A percentile compares a stretch with the other conserved stretches of the same genome.
phyloP scores from a whole-genome alignment of 2,888 invertebrate genomes.

The Apotomis turbidana region DNA sequence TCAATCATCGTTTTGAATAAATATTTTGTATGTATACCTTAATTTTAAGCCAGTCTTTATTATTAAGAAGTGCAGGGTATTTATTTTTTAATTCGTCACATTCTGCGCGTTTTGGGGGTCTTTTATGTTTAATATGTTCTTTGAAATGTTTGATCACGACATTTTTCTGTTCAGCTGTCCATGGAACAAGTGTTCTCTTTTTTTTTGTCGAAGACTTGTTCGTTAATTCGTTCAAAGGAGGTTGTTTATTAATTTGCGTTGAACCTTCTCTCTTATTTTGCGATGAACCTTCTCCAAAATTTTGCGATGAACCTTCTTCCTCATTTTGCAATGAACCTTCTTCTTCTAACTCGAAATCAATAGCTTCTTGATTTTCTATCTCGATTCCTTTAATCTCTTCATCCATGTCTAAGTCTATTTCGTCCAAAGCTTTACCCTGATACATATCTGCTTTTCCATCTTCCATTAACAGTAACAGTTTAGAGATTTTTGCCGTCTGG shows the following conservation, averaged over 20 bases:
- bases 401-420: conserved; percentile 43
- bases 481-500: conserved; percentile 46
- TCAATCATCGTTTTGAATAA: neutral
- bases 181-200: conserved; percentile 32
- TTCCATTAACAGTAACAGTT: conserved; percentile 46
- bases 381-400: conserved; percentile 35
- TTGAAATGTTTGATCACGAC: conserved; percentile 42
- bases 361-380: conserved; percentile 17
- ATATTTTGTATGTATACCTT: conserved; percentile 46
- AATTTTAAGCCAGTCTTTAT: conserved; percentile 48
- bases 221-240: conserved; percentile 17
- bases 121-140: conserved; percentile 42
- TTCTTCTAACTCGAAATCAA: conserved; percentile 9
- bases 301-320: neutral
- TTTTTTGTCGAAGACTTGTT: neutral
- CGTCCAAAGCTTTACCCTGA: conserved; percentile 43
- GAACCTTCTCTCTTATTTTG: neutral
- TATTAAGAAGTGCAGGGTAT: conserved; percentile 39
- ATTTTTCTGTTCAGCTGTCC: conserved; percentile 44
- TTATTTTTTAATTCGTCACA: conserved; percentile 44
- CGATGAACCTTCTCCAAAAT: neutral
- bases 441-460: conserved; percentile 44
- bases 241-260: neutral
- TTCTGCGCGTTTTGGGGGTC: conserved; percentile 45
- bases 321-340: neutral